A percentile compares a stretch with the other conserved stretches of the same genome.
Conservation (phyloP, 2,888 invertebrate genomes). For the Archips xylosteana region DNA sequence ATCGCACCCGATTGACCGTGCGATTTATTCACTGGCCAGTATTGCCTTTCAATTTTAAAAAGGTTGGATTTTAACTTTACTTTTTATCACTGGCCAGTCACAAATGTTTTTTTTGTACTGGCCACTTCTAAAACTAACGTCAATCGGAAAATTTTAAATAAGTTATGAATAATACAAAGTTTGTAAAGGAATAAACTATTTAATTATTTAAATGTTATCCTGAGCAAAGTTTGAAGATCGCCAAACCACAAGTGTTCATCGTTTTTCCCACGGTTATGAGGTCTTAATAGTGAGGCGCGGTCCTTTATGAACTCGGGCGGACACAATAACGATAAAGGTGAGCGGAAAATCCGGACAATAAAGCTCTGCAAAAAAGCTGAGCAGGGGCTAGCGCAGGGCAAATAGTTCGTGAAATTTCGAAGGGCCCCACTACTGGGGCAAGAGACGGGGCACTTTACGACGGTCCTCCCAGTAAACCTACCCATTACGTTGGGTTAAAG, state of each 20-base stretch:
- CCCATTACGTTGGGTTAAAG: conserved; percentile 84
- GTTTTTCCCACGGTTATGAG: conserved; percentile 84
- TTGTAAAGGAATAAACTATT: conserved; percentile 5
- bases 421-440: conserved; percentile 71
- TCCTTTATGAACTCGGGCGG: conserved; percentile 83
- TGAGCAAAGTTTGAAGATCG: conserved; percentile 51
- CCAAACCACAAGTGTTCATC: conserved; percentile 46
- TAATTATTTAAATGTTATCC: conserved; percentile 44
- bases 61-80: not conserved
- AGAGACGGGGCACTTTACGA: conserved; percentile 82
- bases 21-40: conserved; percentile 68
- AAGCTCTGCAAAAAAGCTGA: conserved; percentile 83
- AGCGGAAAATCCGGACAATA: conserved; percentile 84
- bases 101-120: not conserved
- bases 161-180: not conserved
- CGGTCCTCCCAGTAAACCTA: conserved; percentile 83
- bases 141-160: not conserved
- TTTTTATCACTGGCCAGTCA: conserved; percentile 7
- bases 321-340: conserved; percentile 85
- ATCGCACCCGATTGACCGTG: conserved; percentile 73
- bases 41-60: conserved; percentile 43
- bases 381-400: conserved; percentile 81
- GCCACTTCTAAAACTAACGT: not conserved
- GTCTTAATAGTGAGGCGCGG: conserved; percentile 80
- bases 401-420: conserved; percentile 85